Base-by-base conservation (phyloP, 2,113 vertebrate species). In the Nibea coibor region DNA sequence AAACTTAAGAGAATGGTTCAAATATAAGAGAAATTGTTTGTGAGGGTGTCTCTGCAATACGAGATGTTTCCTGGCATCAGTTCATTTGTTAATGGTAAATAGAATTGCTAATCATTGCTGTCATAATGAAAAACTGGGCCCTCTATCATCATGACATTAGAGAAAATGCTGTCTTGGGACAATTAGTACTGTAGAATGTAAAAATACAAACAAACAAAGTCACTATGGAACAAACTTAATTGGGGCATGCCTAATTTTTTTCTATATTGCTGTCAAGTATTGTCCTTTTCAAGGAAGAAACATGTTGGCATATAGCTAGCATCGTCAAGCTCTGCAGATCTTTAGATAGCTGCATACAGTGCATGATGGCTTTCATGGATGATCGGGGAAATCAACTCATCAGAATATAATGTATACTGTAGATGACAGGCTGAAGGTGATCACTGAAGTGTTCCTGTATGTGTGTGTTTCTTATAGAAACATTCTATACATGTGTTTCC, bases 81-180 rank as follows among this genome's bases (percentile, higher is more conserved):
- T 45, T 75, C 62, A 54, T 80, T 69, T 75, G 42, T 56, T 85
- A 72, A 82, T 76, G 47, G 72, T 57, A 64, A 72, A 68, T 72
- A 90, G 82, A 65, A 85, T 80, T 84, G 47, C 35, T 71, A 15
- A 71, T 89, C 70, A 66, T 58, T 83, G 70, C 68, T 69, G 19
- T 58, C 47, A 48, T 56, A 64, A 75, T 78, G 24, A 73, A 62
- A 16, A 31, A 79, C 72, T 75, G 31, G 56, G 72, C 42, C 14
- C 20, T 51, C 42, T 20, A 80, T 86, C 56, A 68, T 71, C 51
- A 56, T 56, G 43, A 63, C 42, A 82, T 62, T 58, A 74, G n/a
- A 47, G 59, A 51, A 63, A 85, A 62, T 20, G 35, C 31, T 74
- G 58, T 59, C 71, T 64, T 50, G 15, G 67, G 81, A 76, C 28